Conservation (phyloP, 2,888 invertebrate genomes). For the Augiades crinisus region DNA sequence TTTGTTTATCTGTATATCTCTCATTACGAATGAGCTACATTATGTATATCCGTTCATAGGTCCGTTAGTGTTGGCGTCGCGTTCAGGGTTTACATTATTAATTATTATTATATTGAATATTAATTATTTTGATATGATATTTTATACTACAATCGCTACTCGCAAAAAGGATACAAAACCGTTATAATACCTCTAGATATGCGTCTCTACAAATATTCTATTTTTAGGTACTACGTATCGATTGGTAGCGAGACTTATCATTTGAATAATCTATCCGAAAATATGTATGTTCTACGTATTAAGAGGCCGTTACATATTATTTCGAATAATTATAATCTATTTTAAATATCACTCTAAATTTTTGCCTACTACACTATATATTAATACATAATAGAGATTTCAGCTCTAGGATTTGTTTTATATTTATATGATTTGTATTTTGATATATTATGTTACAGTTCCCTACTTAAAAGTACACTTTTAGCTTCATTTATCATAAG, state of each 20-base stretch:
- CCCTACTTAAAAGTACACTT: slow-evolving; percentile 45
- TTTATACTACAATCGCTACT: slow-evolving; percentile 16
- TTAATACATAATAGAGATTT: slow-evolving; percentile 28
- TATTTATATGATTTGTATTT: slow-evolving; percentile 8
- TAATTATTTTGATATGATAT: slow-evolving; percentile 16
- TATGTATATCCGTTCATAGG: no score
- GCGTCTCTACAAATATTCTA: slow-evolving; percentile 18
- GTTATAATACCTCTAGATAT: slow-evolving; percentile 34
- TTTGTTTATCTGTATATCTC: no score
- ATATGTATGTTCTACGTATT: slow-evolving; percentile 54
- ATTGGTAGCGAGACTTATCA: slow-evolving; percentile 43
- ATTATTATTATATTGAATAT: slow-evolving; percentile 21
- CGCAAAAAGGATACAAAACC: slow-evolving; percentile 46
- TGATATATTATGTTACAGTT: slow-evolving; percentile 9
- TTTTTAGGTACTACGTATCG: slow-evolving; percentile 26
- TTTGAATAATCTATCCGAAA: slow-evolving; percentile 69
- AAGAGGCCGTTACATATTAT: slow-evolving; percentile 52
- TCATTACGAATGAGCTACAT: no score
- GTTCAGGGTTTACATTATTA: slow-evolving; percentile 22
- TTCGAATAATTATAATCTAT: slow-evolving; percentile 28
- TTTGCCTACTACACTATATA: slow-evolving; percentile 27
- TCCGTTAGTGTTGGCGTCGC: no score
- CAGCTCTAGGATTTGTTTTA: slow-evolving; percentile 27
- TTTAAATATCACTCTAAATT: slow-evolving; percentile 29
- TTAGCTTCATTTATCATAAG: slow-evolving; percentile 56